Conservation (phyloP, 1,140 invertebrate species). For the Pectinophora gossypiella region DNA sequence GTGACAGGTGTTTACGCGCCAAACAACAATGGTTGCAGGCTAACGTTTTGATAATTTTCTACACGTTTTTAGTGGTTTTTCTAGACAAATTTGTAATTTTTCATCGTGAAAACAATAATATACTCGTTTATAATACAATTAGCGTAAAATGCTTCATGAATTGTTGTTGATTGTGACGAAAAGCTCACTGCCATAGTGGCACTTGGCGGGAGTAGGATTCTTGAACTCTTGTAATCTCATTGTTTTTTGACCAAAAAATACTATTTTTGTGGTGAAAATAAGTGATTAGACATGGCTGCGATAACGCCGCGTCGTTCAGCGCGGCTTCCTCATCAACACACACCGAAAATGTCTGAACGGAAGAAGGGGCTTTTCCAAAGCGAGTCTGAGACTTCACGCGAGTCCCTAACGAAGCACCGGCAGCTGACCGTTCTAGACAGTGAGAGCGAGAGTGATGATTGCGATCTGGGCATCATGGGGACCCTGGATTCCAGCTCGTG, state of each 20-base stretch:
- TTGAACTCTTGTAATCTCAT: background rate
- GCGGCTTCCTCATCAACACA: slow-evolving; percentile 50
- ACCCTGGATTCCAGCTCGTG: slow-evolving; percentile 62
- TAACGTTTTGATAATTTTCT: slow-evolving; percentile 35
- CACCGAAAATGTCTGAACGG: slow-evolving; percentile 68
- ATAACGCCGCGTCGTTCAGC: slow-evolving; percentile 56
- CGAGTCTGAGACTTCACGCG: slow-evolving; percentile 32
- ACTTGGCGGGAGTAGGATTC: background rate
- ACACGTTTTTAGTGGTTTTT: slow-evolving; percentile 19
- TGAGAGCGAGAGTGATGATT: slow-evolving; percentile 63
- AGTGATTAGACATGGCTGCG: slow-evolving; percentile 38
- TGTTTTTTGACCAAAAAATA: background rate
- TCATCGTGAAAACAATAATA: background rate
- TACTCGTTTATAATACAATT: background rate
- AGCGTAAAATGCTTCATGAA: background rate
- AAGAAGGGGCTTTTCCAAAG: slow-evolving; percentile 65
- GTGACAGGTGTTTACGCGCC: slow-evolving; percentile 72
- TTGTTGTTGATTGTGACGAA: background rate
- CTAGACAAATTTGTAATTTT: background rate
- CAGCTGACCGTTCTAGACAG: slow-evolving; percentile 59
- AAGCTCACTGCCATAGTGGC: background rate
- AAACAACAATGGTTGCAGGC: slow-evolving; percentile 59
- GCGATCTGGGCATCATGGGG: slow-evolving; percentile 66
- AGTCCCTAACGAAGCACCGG: slow-evolving; percentile 54
- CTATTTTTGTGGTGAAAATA: background rate